Percentiles rank a stretch among this genome's conserved stretches.
These are phyloP conservation scores for Chloroclysta siterata DNA, from an alignment of 2,888 invertebrate species.

Conservation along the genomic window DNA sequence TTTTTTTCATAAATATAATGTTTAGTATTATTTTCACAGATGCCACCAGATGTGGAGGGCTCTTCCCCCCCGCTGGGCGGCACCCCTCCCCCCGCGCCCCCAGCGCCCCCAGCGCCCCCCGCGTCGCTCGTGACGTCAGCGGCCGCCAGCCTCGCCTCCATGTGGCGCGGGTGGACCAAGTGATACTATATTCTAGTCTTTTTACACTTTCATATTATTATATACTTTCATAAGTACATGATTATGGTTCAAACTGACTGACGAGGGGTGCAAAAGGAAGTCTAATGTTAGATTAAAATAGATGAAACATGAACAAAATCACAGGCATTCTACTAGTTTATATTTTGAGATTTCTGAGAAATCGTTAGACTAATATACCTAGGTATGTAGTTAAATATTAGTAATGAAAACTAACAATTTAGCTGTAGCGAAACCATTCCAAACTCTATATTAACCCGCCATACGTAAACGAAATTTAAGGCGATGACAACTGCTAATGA, in stretches of 20 bases:
- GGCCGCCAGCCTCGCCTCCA: constrained; percentile 92
- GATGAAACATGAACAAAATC: no score
- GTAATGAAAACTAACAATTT: neutral
- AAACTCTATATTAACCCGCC: neutral
- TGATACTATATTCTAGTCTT: constrained; percentile 52
- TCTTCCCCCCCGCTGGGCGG: neutral
- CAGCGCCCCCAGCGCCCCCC: constrained; percentile 75
- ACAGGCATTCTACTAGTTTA: no score
- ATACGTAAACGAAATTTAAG: no score
- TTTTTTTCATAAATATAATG: no score
- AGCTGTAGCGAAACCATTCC: constrained; percentile 3
- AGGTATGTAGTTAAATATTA: neutral
- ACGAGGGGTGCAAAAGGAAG: no score
- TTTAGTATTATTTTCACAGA: neutral
- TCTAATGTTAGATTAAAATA: no score
- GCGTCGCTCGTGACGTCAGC: constrained; percentile 92
- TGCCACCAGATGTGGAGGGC: neutral
- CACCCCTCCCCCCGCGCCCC: constrained; percentile 42
- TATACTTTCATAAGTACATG: neutral
- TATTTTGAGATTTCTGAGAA: no score
- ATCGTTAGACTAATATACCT: no score
- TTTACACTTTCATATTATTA: neutral
- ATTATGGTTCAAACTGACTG: no score
- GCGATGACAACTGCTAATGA: no score
- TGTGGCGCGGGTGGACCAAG: constrained; percentile 91